These are phyloP conservation scores for Chromoteleia sp. DNA, from an alignment of 2,888 invertebrate species.

Conservation along the genomic window DNA sequence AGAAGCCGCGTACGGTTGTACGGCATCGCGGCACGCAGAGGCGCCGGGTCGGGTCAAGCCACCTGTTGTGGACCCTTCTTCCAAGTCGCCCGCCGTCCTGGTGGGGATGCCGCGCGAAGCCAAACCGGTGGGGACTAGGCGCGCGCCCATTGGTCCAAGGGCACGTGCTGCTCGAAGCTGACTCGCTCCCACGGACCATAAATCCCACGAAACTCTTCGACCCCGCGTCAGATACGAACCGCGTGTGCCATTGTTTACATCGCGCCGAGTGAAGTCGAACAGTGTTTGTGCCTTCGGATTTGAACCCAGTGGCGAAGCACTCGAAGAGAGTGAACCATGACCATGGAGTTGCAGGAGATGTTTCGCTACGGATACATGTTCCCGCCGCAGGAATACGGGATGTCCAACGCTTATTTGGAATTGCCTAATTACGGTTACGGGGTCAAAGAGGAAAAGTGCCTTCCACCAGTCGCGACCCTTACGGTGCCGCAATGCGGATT, in stretches of 20 bases:
- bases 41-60: constrained; percentile 74
- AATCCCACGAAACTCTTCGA: constrained; percentile 76
- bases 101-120: constrained; percentile 44
- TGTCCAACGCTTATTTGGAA: constrained; percentile 79
- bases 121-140: constrained; percentile 72
- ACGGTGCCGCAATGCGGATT: constrained; percentile 68
- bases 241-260: constrained; percentile 70
- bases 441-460: constrained; percentile 76
- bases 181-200: constrained; percentile 82
- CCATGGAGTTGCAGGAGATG: constrained; percentile 83
- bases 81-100: constrained; percentile 17
- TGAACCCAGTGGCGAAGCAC: not conserved
- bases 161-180: constrained; percentile 83
- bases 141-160: constrained; percentile 78
- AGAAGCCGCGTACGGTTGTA: constrained; percentile 56
- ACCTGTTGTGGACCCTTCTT: constrained; percentile 78
- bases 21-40: constrained; percentile 59
- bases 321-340: constrained; percentile 43
- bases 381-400: constrained; percentile 79
- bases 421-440: constrained; percentile 77
- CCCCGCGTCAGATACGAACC: constrained; percentile 78
- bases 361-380: constrained; percentile 83
- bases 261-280: constrained; percentile 39
- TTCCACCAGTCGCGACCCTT: constrained; percentile 79
- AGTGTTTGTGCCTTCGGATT: constrained; percentile 46